phyloP scores from a whole-genome alignment of 1,140 invertebrate genomes.

The Mactra quadrangularis region DNA sequence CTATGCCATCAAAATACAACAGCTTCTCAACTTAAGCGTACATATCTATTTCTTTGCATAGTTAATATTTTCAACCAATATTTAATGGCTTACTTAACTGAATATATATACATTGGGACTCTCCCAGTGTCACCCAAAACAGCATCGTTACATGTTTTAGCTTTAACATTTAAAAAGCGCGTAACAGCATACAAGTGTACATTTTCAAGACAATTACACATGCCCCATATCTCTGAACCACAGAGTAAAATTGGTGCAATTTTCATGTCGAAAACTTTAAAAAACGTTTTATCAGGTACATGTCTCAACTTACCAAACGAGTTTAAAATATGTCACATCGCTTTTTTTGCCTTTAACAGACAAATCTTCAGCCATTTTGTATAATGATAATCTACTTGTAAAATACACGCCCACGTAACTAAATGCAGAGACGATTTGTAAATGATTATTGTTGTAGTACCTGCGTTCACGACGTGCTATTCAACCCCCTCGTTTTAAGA shows the following conservation, averaged over 20 bases:
- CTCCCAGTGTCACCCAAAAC: constrained; percentile 28
- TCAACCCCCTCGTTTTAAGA: constrained; percentile 10
- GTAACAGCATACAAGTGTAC: constrained; percentile 27
- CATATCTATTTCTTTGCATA: constrained; percentile 28
- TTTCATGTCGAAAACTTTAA: constrained; percentile 12
- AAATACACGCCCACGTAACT: no score
- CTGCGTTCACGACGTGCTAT: not conserved
- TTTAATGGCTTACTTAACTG: constrained; percentile 13
- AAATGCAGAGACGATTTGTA: not conserved
- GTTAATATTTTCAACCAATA: constrained; percentile 23
- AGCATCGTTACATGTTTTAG: constrained; percentile 23
- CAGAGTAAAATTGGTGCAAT: constrained; percentile 22
- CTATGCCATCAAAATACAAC: constrained; percentile 16
- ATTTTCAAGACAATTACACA: constrained; percentile 11
- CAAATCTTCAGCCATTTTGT: not conserved
- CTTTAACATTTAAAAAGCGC: constrained; percentile 21
- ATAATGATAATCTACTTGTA: not conserved
- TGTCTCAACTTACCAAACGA: constrained; percentile 2
- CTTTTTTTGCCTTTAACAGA: constrained; percentile 2
- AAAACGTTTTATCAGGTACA: constrained; percentile 30
- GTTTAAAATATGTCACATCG: not conserved
- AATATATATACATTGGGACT: constrained; percentile 26
- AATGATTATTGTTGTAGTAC: not conserved
- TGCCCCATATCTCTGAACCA: not conserved
- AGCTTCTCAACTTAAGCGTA: constrained; percentile 25